Evolutionary conservation across 2,797 vertebrate species (phyloP), one percentile per base, ranked within the genome.

Genomic region (Varecia variegata): DNA sequence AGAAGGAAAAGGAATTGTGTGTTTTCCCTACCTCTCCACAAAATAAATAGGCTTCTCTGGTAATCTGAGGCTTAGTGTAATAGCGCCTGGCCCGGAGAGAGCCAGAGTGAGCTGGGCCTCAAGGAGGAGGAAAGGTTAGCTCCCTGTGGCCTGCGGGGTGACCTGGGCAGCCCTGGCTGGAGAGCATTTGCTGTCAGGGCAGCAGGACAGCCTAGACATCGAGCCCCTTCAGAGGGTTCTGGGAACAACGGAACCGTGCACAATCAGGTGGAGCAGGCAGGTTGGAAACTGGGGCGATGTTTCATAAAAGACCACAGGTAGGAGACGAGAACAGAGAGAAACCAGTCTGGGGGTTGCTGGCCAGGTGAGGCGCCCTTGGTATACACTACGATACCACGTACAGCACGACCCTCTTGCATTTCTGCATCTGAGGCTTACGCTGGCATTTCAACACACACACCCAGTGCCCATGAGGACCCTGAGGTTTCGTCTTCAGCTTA

Each of bases 351-450:
- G 23, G 67, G 56, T 1, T 35, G 54, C 3, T n/a, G 62, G 30
- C 47, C 5, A 3, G 2, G 0, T 1, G 73, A 62, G 30, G 47
- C 7, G 0, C 30, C n/a, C 45, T 65, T 1, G 4, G 32, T 65
- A n/a, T 0, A 32, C 12, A 3, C 40, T 11, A 6, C 0, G 2
- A 32, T 18, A 3, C 40, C 14, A 8, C 0, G 4, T 7, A 12
- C 3, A 76, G 76, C 45, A 40, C 25, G n/a, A 20, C 13, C 25
- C 50, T 62, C 18, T 1, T 32, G 10, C 18, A 20, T 65, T 5
- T 20, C 30, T 3, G 62, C 35, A 40, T 8, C 54, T 47, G 25
- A 45, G 4, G 43, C 25, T 71, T 7, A 47, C 1, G 30, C 13
- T 47, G n/a, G 17, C 38, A 43, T 54, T 73, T 73, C 79, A 7